These are phyloP conservation scores for Bubo bubo DNA, from an alignment of 2,113 vertebrate species.

Conservation along the genomic window DNA sequence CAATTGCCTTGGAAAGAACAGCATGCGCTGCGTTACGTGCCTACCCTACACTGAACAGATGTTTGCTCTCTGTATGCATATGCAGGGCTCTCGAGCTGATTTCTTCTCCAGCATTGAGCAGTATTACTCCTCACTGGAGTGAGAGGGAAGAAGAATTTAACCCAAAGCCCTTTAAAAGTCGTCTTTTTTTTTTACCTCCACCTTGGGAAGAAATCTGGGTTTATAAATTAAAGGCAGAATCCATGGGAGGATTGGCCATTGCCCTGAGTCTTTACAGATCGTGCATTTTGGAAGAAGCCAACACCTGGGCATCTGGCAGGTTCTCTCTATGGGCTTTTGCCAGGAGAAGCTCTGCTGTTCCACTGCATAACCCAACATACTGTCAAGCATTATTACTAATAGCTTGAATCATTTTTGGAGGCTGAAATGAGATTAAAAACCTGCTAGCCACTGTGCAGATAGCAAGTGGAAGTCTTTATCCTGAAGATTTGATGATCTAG, in stretches of 20 bases:
- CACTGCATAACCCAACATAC: neutral
- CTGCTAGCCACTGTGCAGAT: neutral
- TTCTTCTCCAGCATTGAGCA: neutral
- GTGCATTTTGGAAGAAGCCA: neutral
- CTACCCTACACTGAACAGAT: neutral
- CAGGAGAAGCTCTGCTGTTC: neutral
- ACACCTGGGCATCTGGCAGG: neutral
- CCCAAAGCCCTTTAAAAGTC: neutral
- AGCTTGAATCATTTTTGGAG: neutral
- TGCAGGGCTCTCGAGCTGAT: rapidly evolving
- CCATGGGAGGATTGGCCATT: neutral
- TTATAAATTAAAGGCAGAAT: neutral
- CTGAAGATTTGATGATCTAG: neutral
- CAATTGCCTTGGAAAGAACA: neutral
- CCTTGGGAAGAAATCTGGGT: neutral
- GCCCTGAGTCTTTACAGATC: neutral
- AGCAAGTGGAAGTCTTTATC: neutral
- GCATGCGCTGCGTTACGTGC: neutral
- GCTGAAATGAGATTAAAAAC: neutral
- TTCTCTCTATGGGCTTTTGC: neutral
- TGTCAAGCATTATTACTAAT: neutral
- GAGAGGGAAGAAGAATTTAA: neutral
- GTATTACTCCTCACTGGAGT: neutral
- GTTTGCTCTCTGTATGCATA: neutral
- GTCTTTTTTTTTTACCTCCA: neutral